phyloP scores from a whole-genome alignment of 53 echinoderm and acorn worm genomes.

The Luidia sarsii region DNA sequence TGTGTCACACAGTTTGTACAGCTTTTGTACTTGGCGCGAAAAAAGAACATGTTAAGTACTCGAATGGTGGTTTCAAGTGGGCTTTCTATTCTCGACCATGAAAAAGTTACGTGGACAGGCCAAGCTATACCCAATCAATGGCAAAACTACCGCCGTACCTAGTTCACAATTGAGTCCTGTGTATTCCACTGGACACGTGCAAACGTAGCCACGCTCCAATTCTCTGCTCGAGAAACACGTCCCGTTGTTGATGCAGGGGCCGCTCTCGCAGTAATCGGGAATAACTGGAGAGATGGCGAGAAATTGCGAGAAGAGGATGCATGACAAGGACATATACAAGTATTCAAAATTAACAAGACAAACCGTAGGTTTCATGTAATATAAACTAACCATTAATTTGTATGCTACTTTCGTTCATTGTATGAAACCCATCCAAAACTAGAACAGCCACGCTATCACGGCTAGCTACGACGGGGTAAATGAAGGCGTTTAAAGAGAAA shows the following conservation, averaged over 20 bases:
- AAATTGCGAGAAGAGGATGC: too few species aligned
- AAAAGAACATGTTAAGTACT: background rate
- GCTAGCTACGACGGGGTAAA: too few species aligned
- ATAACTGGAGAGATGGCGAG: background rate
- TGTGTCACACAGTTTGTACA: too few species aligned
- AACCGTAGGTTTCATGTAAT: too few species aligned
- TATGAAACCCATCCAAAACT: too few species aligned
- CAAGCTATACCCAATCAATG: background rate
- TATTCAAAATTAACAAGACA: too few species aligned
- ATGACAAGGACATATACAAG: too few species aligned
- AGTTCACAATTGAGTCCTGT: conserved; percentile 25
- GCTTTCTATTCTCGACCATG: background rate
- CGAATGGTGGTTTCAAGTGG: background rate
- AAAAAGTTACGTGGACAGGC: too few species aligned
- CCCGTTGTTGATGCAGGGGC: conserved; percentile 31
- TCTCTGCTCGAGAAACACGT: conserved; percentile 32
- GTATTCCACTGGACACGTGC: conserved; percentile 34
- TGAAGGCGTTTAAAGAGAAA: too few species aligned
- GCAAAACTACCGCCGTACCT: conserved; percentile 5
- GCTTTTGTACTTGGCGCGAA: background rate
- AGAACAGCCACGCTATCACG: too few species aligned
- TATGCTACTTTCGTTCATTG: too few species aligned
- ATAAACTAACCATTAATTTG: too few species aligned
- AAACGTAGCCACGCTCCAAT: conserved; percentile 26
- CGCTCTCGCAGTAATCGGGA: conserved; percentile 17